Conservation (phyloP, 2,113 vertebrate genomes). For the Puma concolor region DNA sequence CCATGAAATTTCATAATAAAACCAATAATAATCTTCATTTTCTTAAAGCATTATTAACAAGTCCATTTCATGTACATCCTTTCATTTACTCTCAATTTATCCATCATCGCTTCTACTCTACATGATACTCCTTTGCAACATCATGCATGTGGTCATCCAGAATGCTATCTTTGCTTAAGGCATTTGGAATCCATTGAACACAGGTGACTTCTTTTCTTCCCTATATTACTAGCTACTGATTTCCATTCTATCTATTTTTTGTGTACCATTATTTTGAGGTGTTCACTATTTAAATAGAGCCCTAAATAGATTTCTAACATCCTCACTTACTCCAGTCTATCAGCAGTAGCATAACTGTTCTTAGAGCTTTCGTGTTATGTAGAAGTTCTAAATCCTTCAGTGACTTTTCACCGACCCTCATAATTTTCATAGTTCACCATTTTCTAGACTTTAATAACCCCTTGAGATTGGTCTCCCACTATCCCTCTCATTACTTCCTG, state of each 20-base stretch:
- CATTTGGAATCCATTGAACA: not conserved
- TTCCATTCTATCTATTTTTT: not conserved
- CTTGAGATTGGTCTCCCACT: not conserved
- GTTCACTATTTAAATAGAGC: not conserved
- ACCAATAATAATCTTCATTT: not conserved
- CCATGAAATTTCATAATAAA: not conserved
- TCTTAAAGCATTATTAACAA: not conserved
- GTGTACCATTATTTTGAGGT: not conserved
- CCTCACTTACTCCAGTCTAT: not conserved
- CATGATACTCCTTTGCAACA: not conserved
- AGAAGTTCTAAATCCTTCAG: not conserved
- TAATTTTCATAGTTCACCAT: not conserved
- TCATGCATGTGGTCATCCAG: not conserved
- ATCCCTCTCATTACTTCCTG: not conserved
- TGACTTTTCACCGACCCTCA: not conserved
- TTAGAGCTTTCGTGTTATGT: not conserved
- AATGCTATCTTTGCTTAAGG: not conserved
- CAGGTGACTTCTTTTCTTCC: not conserved
- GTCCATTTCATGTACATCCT: not conserved
- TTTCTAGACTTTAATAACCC: not conserved
- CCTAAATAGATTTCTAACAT: not conserved
- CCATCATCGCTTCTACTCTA: not conserved
- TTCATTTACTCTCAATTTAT: not conserved
- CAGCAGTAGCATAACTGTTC: not conserved
- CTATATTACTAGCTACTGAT: not conserved